Evolutionary conservation across 1,140 invertebrate species (phyloP).

Genomic region (Microvelia longipes): DNA sequence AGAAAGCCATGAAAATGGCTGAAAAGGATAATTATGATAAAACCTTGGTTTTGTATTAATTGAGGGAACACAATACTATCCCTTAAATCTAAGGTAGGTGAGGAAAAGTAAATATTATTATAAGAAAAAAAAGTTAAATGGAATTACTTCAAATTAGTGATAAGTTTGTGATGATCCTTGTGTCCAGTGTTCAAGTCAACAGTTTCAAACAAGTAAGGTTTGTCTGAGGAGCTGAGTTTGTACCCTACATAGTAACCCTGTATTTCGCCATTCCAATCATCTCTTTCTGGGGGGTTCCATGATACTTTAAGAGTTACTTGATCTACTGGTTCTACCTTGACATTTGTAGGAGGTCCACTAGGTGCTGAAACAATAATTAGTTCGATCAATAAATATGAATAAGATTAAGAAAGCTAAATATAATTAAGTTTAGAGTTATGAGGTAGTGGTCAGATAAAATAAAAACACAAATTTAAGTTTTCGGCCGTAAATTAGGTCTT

Average conservation of each 20-base stretch:
- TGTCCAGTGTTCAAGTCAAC: constrained; percentile 79
- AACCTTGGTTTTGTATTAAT: too few species aligned
- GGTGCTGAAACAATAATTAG: constrained; percentile 38
- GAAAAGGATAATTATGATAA: too few species aligned
- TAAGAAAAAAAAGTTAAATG: too few species aligned
- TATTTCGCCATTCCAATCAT: constrained; percentile 87
- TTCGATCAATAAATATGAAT: not conserved
- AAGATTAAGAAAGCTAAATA: not conserved
- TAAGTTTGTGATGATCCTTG: constrained; percentile 72
- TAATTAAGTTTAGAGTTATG: too few species aligned
- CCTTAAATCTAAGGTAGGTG: too few species aligned
- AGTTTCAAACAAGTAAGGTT: constrained; percentile 80
- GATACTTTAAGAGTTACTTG: constrained; percentile 81
- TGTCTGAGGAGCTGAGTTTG: constrained; percentile 72
- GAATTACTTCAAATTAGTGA: constrained; percentile 61
- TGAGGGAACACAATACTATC: too few species aligned
- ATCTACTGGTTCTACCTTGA: constrained; percentile 78
- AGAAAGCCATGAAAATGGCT: too few species aligned
- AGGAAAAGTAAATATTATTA: too few species aligned
- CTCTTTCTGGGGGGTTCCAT: constrained; percentile 80
- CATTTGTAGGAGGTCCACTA: constrained; percentile 61
- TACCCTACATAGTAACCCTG: constrained; percentile 81
- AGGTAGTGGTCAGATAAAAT: too few species aligned
- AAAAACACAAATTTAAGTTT: too few species aligned
- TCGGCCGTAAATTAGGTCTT: too few species aligned